Base-by-base conservation (phyloP, 2,797 vertebrate genomes). In the Merluccius polli region DNA sequence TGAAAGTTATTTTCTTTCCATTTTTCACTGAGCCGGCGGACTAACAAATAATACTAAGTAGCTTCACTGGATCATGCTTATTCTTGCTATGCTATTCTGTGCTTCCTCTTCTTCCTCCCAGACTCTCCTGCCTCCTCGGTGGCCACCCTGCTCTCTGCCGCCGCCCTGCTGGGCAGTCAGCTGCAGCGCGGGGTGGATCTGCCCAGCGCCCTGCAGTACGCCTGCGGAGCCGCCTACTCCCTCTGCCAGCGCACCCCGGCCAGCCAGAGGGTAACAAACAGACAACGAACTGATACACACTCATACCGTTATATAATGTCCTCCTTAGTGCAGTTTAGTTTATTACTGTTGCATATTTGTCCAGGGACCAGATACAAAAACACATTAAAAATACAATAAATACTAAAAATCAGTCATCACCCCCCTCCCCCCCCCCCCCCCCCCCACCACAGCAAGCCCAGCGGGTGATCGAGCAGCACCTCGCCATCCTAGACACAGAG, bases 171-270 rank as follows among this genome's bases (percentile, higher is more conserved):
- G 85, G 95, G 94, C 72, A 93, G 95, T 76, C 96, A 97, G 86
- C 88, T 98, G 27, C 94, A 95, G 79, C 93, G 96, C 86, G 97
- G 98, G 4, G 85, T 96, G 77, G 94, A 94, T 80, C 86, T 99
- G 77, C 92, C 92, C 44, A 95, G 92, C 21, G 95, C 97, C 38
- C 94, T 99, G 89, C 93, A 92, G 81, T 95, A 95, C 74, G 95
- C 95, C 38, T 99, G 97, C 85, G 90, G 90, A 81, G 95, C 97
- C 81, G 93, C 95, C 0, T 99, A 97, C 81, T 93, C 93, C 3
- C 75, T 85, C 67, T 94, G 94, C 74, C 98, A 99, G 33, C 95
- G 95, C 59, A 94, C 92, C 36, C 81, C 89, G 11, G 75, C 91
- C 78, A 95, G 87, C 77, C 95, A 93, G 70, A 94, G 95, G 97